Percentiles rank a stretch among this genome's conserved stretches.
These are phyloP conservation scores for Hyla sarda DNA, from an alignment of 2,113 vertebrate species.

Conservation along the genomic window DNA sequence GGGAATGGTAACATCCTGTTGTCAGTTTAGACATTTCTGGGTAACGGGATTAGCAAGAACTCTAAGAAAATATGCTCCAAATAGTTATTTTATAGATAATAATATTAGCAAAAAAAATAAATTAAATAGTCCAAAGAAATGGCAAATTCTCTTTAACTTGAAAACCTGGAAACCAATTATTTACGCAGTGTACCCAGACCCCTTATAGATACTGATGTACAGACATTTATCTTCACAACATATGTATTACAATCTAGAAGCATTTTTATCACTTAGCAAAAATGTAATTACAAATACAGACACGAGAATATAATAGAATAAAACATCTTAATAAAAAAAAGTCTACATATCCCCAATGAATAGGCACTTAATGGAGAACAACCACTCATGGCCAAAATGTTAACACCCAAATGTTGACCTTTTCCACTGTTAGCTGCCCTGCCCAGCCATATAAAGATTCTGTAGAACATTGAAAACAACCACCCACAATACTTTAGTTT, in stretches of 20 bases:
- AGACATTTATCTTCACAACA: no score
- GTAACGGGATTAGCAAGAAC: no score
- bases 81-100: no score
- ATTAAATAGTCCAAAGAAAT: no score
- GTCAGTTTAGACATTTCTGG: no score
- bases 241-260: background rate
- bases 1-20: no score
- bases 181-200: no score
- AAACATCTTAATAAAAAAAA: background rate
- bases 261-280: background rate
- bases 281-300: background rate
- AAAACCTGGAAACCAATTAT: no score
- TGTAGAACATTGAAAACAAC: background rate
- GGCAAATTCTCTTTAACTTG: no score
- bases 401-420: background rate
- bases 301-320: background rate
- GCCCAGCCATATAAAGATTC: background rate
- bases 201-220: background rate
- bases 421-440: background rate
- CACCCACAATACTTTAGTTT: background rate
- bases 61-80: no score
- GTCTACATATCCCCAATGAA: background rate
- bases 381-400: background rate
- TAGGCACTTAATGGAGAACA: background rate
- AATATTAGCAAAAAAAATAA: no score